Percentiles rank a stretch among this genome's conserved stretches.
Evolutionary conservation across 2,113 vertebrate species (phyloP).

Genomic region (Myodes glareolus): DNA sequence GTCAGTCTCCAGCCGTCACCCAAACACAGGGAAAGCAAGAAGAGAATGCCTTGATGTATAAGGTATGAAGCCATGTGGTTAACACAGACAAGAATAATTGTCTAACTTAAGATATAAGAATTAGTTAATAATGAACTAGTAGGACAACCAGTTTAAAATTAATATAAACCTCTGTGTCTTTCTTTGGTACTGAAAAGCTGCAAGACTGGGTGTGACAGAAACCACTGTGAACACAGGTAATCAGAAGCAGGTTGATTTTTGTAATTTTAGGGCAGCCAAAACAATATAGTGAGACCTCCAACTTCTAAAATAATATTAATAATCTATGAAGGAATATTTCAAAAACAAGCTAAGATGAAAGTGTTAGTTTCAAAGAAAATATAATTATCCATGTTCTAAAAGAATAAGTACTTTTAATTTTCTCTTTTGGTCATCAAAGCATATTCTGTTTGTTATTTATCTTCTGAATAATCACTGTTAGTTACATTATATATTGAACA

Average conservation of each 20-base stretch:
- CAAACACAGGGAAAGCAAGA: no score
- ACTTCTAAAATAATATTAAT: neutral
- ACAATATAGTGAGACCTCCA: rapidly evolving
- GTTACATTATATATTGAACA: neutral
- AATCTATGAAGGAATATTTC: neutral
- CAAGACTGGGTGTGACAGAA: no score
- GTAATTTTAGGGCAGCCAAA: neutral
- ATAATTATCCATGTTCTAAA: neutral
- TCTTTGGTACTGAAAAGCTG: no score
- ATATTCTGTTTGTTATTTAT: neutral
- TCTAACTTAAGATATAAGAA: no score
- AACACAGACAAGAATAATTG: no score
- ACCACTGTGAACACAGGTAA: no score
- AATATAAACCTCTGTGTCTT: no score
- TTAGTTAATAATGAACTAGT: no score
- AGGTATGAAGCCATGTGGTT: no score
- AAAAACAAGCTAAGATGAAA: neutral
- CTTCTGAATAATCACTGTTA: neutral
- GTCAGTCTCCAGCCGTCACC: no score
- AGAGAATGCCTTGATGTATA: no score
- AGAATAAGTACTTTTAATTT: neutral
- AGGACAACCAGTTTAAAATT: no score
- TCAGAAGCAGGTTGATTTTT: neutral
- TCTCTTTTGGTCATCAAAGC: neutral
- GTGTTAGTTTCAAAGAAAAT: neutral